Percentiles rank a stretch among this genome's conserved stretches.
Conservation (phyloP, 1,140 invertebrate species). For the Magallana gigas region DNA sequence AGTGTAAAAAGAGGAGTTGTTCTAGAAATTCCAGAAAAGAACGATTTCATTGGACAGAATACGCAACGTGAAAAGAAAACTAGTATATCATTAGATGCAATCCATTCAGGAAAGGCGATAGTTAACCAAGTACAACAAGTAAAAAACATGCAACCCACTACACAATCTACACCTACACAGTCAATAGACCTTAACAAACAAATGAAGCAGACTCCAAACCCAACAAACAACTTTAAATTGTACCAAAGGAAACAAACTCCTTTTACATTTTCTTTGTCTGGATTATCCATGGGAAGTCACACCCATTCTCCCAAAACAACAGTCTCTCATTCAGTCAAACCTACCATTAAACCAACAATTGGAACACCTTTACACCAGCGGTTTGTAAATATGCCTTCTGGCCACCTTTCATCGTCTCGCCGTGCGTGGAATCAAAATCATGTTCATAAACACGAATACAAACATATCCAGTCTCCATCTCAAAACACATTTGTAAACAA, state of each 20-base stretch:
- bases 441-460: background rate
- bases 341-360: background rate
- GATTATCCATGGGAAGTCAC: background rate
- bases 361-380: background rate
- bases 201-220: background rate
- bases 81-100: background rate
- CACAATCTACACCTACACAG: too few relatives aligned
- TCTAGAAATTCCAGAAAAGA: conserved; percentile 26
- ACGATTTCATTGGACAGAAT: conserved; percentile 4
- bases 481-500: background rate
- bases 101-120: too few relatives aligned
- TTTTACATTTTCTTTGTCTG: conserved; percentile 18
- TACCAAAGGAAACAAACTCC: background rate
- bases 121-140: background rate
- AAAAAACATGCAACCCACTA: background rate
- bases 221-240: background rate
- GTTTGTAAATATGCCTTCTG: background rate
- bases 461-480: background rate
- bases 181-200: background rate
- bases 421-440: background rate
- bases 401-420: background rate
- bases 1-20: background rate
- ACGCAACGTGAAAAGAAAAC: background rate
- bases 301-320: conserved; percentile 23
- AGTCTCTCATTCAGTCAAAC: background rate